These are phyloP conservation scores for Pantala flavescens DNA, from an alignment of 1,140 invertebrate species.

Conservation along the genomic window DNA sequence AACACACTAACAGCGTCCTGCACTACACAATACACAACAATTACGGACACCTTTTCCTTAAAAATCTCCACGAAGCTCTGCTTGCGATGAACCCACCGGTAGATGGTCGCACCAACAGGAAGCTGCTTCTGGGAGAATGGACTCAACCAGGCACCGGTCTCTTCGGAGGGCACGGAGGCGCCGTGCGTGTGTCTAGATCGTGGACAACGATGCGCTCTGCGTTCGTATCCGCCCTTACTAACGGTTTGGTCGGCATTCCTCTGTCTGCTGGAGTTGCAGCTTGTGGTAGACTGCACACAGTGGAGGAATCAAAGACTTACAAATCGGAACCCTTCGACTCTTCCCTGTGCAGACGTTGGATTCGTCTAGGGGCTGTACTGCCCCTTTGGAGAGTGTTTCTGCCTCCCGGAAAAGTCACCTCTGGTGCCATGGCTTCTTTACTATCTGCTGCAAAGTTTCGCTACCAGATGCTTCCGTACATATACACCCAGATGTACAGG, in stretches of 20 bases:
- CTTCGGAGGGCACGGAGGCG: conserved; percentile 11
- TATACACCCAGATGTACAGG: conserved; percentile 35
- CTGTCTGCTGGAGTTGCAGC: conserved; percentile 36
- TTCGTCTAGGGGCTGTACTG: conserved; percentile 30
- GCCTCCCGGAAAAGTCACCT: neutral
- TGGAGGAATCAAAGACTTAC: conserved; percentile 16
- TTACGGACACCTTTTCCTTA: neutral
- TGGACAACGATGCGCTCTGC: conserved; percentile 11
- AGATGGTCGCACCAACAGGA: neutral
- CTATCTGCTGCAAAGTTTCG: conserved; percentile 21
- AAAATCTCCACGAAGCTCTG: neutral
- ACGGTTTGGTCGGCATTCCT: conserved; percentile 36
- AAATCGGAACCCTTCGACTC: conserved; percentile 23
- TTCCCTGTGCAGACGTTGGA: conserved; percentile 36
- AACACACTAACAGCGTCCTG: neutral
- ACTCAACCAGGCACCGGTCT: neutral
- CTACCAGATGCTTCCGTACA: conserved; percentile 34
- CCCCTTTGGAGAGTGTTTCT: conserved; percentile 20
- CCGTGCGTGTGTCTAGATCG: neutral
- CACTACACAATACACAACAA: conserved; percentile 17
- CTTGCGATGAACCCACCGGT: neutral
- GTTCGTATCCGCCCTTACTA: conserved; percentile 14
- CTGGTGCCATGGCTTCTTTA: neutral
- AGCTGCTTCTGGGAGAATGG: neutral
- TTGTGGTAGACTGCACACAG: conserved; percentile 32